These are phyloP conservation scores for Dicerorhinus sumatrensis DNA, from an alignment of 2,113 vertebrate genomes.

Conservation along the genomic window DNA sequence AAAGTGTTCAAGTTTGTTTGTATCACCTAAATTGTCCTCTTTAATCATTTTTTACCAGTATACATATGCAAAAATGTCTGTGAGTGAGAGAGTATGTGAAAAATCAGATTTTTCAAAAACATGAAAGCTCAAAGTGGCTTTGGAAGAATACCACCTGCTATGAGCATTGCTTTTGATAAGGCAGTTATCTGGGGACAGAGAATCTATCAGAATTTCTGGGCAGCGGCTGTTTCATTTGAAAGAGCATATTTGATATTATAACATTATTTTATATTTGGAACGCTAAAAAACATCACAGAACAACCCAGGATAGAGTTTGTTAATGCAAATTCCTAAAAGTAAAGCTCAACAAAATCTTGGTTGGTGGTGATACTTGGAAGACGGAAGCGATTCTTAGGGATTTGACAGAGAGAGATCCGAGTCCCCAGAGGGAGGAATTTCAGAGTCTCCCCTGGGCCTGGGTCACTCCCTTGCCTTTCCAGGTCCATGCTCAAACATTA, in stretches of 20 bases:
- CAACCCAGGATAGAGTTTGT: background rate
- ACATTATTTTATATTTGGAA: background rate
- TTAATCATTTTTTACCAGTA: background rate
- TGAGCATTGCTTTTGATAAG: background rate
- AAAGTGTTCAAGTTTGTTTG: too few species aligned
- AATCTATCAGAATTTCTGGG: background rate
- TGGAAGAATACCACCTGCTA: background rate
- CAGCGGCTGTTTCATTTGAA: background rate
- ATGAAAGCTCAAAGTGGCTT: background rate
- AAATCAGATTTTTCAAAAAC: background rate
- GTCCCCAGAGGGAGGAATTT: background rate
- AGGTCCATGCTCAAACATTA: background rate
- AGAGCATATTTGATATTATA: background rate
- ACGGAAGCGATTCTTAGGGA: background rate
- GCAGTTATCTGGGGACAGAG: background rate
- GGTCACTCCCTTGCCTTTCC: background rate
- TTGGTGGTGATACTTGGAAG: too few species aligned
- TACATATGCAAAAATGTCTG: background rate
- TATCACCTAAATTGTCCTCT: too few species aligned
- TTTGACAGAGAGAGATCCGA: background rate
- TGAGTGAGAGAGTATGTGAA: background rate
- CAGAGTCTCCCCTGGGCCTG: background rate
- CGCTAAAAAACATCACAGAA: background rate
- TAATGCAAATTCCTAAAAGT: background rate
- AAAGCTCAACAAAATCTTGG: background rate